A percentile compares a stretch with the other conserved stretches of the same genome.
Evolutionary conservation across 2,888 invertebrate species (phyloP).

Genomic region (Leistus spinibarbis): DNA sequence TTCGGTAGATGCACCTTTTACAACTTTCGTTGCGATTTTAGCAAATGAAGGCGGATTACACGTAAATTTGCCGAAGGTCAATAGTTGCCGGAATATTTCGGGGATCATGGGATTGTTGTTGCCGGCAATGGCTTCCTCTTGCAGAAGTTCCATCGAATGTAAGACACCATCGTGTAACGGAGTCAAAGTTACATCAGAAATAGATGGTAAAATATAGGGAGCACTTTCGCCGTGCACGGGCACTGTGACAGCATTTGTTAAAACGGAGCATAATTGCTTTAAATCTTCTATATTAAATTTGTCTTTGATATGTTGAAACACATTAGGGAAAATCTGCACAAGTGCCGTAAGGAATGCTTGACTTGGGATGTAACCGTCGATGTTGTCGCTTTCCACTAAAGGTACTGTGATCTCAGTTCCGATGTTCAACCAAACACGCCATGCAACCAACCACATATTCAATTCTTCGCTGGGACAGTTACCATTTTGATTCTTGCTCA

Average conservation of each 20-base stretch:
- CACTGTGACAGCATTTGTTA: constrained; percentile 78
- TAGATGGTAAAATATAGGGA: constrained; percentile 79
- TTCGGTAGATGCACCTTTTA: constrained; percentile 62
- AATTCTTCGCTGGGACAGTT: constrained; percentile 57
- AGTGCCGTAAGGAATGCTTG: constrained; percentile 93
- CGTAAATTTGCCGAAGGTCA: constrained; percentile 72
- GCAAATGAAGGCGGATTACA: constrained; percentile 69
- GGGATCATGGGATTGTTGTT: constrained; percentile 67
- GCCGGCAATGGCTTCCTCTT: constrained; percentile 72
- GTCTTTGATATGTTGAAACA: constrained; percentile 81
- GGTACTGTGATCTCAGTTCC: constrained; percentile 79
- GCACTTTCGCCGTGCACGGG: constrained; percentile 82
- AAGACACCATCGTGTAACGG: constrained; percentile 84
- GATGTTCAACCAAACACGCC: constrained; percentile 88
- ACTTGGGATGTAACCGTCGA: constrained; percentile 82
- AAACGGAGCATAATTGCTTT: constrained; percentile 75
- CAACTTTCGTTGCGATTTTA: constrained; percentile 61
- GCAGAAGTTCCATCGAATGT: constrained; percentile 85
- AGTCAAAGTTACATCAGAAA: constrained; percentile 79
- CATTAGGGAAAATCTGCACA: constrained; percentile 93
- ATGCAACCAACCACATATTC: constrained; percentile 79
- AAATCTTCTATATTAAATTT: constrained; percentile 76
- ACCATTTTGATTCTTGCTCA: constrained; percentile 62
- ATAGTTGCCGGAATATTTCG: constrained; percentile 68
- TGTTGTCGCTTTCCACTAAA: constrained; percentile 53